A percentile compares a stretch with the other conserved stretches of the same genome.
Evolutionary conservation across 92 coral and sea anemone genomes (phyloP).

Genomic region (Parazoanthus darwini): DNA sequence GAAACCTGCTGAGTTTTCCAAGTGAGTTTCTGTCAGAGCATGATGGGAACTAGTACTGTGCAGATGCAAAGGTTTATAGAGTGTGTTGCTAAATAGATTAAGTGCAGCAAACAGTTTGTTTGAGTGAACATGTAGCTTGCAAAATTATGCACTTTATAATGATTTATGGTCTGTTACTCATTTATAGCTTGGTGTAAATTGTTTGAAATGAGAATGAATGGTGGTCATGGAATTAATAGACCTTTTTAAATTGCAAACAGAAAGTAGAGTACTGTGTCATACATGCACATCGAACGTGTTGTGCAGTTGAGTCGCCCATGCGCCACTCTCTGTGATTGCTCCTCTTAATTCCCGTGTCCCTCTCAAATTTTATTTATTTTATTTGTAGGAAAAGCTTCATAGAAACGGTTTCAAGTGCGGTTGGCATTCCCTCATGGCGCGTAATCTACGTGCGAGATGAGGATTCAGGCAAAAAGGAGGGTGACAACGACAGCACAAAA

Average conservation of each 20-base stretch:
- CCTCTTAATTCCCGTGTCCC: not conserved
- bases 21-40: constrained; percentile 30
- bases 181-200: too few relatives aligned
- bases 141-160: not conserved
- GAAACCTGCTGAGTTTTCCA: constrained; percentile 49
- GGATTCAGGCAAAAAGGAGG: constrained; percentile 11
- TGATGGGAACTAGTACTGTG: not conserved
- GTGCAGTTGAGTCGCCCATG: too few relatives aligned
- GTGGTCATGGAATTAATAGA: too few relatives aligned
- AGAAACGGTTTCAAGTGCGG: constrained; percentile 42
- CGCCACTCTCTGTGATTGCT: not conserved
- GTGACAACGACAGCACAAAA: not conserved
- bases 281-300: too few relatives aligned
- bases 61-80: not conserved
- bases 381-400: constrained; percentile 53
- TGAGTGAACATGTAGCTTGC: not conserved
- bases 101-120: not conserved
- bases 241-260: too few relatives aligned
- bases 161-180: too few relatives aligned
- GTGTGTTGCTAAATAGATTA: not conserved
- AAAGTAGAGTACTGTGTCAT: too few relatives aligned
- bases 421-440: constrained; percentile 69
- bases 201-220: too few relatives aligned
- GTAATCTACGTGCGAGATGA: constrained; percentile 57
- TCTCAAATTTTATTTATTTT: constrained; percentile 1